A percentile compares a stretch with the other conserved stretches of the same genome.
Conservation (phyloP, 2,888 invertebrate species). For the Bombylius discolor region DNA sequence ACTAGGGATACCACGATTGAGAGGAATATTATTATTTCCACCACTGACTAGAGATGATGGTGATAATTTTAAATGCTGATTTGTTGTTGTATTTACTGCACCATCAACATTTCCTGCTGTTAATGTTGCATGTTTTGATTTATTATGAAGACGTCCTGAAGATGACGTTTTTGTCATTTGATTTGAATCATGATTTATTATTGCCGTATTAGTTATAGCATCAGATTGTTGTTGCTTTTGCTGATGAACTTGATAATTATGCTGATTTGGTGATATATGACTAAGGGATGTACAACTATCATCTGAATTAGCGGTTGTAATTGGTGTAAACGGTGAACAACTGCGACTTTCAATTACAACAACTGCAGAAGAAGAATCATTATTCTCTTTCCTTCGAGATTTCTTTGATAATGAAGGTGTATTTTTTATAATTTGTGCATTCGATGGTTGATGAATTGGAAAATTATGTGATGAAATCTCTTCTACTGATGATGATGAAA, state of each 20-base stretch:
- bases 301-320: neutral
- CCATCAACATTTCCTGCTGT: too few species aligned
- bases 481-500: neutral
- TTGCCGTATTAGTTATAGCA: neutral
- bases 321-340: conserved; percentile 11
- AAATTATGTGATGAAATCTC: neutral
- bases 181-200: too few species aligned
- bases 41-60: neutral
- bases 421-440: neutral
- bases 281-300: conserved; percentile 9
- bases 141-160: neutral
- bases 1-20: neutral
- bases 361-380: neutral
- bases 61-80: too few species aligned
- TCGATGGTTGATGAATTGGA: neutral
- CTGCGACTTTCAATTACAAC: conserved; percentile 12
- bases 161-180: neutral
- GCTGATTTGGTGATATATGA: conserved; percentile 18
- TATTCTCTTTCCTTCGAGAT: neutral
- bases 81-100: too few species aligned
- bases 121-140: neutral
- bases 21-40: neutral
- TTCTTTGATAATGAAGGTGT: neutral
- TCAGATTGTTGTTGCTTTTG: conserved; percentile 7
- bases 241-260: conserved; percentile 18